These are phyloP conservation scores for Periplaneta americana DNA, from an alignment of 1,140 invertebrate genomes.

Conservation along the genomic window DNA sequence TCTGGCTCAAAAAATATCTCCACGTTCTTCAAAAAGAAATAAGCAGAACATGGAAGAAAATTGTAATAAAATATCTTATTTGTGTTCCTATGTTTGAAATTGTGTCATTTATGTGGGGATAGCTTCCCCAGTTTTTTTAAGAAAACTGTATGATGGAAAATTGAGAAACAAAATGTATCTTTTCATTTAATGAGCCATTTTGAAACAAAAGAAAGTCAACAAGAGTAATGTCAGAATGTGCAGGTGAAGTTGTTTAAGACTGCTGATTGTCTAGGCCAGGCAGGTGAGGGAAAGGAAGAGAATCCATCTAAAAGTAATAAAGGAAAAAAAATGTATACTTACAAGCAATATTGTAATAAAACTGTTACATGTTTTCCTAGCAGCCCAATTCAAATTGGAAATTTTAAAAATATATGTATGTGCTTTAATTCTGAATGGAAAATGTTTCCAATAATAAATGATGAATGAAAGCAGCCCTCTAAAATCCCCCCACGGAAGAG, in stretches of 20 bases:
- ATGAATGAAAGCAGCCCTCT: background rate
- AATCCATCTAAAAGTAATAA: background rate
- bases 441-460: background rate
- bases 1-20: conserved; percentile 27
- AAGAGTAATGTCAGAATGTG: background rate
- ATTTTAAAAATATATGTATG: background rate
- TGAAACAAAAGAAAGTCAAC: background rate
- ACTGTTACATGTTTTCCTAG: background rate
- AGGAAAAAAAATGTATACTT: background rate
- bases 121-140: background rate
- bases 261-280: background rate
- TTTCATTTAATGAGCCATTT: background rate
- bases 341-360: background rate
- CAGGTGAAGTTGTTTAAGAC: background rate
- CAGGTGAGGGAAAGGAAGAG: background rate
- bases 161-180: background rate
- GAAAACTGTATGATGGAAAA: background rate
- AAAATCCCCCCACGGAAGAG: background rate
- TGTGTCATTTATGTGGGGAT: conserved; percentile 6
- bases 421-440: background rate
- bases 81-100: conserved; percentile 16
- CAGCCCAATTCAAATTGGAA: background rate
- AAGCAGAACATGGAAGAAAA: conserved; percentile 9
- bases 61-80: conserved; percentile 3
- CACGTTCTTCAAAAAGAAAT: conserved; percentile 29